Percentiles rank a stretch among this genome's conserved stretches.
Conservation (phyloP, 2,888 invertebrate species). For the Leucophenga montana region DNA sequence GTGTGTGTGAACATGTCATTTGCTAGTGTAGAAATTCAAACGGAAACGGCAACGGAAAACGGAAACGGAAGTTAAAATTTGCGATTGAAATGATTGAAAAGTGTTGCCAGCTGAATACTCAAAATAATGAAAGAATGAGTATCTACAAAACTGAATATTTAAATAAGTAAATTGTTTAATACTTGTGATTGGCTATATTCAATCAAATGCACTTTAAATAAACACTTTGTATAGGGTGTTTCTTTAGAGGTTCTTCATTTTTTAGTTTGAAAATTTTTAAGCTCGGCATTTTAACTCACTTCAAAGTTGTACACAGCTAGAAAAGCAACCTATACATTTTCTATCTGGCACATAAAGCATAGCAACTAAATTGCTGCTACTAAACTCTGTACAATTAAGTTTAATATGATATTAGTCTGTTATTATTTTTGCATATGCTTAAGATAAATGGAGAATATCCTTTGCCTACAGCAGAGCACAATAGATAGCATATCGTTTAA, state of each 20-base stretch:
- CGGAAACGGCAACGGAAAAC: constrained; percentile 51
- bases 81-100: constrained; percentile 62
- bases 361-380: background rate
- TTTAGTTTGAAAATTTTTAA: no score
- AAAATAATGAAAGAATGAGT: constrained; percentile 15
- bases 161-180: constrained; percentile 10
- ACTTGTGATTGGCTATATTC: background rate
- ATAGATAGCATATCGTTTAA: no score
- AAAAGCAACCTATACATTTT: no score
- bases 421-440: constrained; percentile 9
- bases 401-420: constrained; percentile 46
- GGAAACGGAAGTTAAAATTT: constrained; percentile 58
- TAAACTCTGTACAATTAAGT: background rate
- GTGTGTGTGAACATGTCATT: constrained; percentile 32
- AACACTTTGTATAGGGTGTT: no score
- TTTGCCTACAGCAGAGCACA: background rate
- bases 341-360: no score
- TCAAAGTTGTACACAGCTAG: no score
- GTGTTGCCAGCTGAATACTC: constrained; percentile 34
- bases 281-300: no score
- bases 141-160: background rate
- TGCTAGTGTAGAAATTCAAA: constrained; percentile 33
- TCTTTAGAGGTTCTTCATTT: no score
- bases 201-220: no score
- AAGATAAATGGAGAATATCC: constrained; percentile 15